phyloP scores from a whole-genome alignment of 2,113 vertebrate species.

The Ammodramus savannarum region DNA sequence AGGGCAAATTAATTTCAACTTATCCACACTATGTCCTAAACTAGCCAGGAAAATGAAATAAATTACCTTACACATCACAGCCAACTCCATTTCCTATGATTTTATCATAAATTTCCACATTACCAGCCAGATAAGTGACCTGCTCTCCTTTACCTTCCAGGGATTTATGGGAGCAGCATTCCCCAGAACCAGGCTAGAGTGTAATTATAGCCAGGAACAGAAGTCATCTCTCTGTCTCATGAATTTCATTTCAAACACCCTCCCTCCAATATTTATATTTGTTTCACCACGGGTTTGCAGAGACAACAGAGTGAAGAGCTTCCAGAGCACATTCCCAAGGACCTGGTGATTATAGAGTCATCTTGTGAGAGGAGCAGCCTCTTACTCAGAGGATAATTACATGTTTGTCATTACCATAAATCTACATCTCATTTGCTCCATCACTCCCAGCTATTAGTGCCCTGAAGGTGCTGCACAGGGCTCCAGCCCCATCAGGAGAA shows the following conservation, averaged over 20 bases:
- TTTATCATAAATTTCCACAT: not conserved
- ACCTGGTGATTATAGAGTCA: not conserved
- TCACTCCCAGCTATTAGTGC: not conserved
- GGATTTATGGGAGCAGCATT: not conserved
- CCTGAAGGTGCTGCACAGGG: not conserved
- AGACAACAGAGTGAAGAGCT: not conserved
- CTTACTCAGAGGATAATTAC: not conserved
- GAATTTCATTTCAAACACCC: not conserved
- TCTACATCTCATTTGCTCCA: slow-evolving; percentile 11
- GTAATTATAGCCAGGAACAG: not conserved
- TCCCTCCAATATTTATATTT: slow-evolving; percentile 1
- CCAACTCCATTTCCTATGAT: not conserved
- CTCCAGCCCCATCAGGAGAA: not conserved
- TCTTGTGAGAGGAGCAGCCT: not conserved
- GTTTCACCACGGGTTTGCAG: not conserved
- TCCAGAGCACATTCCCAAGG: not conserved
- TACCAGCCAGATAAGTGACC: not conserved
- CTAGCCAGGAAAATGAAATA: not conserved
- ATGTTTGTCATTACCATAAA: not conserved
- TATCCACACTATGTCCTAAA: not conserved
- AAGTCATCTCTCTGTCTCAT: not conserved
- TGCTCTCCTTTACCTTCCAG: not conserved
- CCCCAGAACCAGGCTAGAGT: not conserved
- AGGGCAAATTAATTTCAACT: not conserved
- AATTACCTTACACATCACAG: not conserved